Base-by-base conservation (phyloP, 2,888 invertebrate species). In the Protophormia terraenovae region DNA sequence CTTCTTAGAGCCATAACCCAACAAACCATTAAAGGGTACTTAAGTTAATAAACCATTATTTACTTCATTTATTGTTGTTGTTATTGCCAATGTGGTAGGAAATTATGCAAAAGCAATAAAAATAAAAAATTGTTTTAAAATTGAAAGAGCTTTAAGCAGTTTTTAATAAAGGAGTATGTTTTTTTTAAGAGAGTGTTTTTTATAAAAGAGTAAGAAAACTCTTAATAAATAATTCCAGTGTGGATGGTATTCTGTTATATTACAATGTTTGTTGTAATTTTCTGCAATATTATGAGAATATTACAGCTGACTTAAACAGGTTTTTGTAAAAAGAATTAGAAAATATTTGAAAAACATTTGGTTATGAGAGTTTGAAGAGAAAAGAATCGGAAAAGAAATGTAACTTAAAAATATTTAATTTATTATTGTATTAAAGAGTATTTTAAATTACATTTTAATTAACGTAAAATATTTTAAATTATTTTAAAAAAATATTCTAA, bases 1-100 rank as follows among this genome's bases (percentile, higher is more conserved):
- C 87, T 86, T 87, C 86, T 38, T 14, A 27, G 27, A 6, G 22
- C n/a, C 3, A 2, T 14, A 24, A 66, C 53, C 50, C n/a, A 60
- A 50, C 2, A 60, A 50, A 38, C 5, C 29, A 64, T 64, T 72
- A 38, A 12, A 35, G 16, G n/a, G 58, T 76, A 45, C 27, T 76
- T 71, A 45, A 76, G 32, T 64, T 55, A 71, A 71, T 71, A 45
- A 62, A 69, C 45, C 27, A 64, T 71, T 71, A 76, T 29, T 29
- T 58, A 64, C 35, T 38, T 41, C 0, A 4, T 1, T n/a, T 27
- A 53, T 53, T 53, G 24, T 24, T 53, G 22, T 75, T 55, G 3
- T 35, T 71, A 66, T 47, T 41, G 32, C n/a, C 71, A 8, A 3
- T 66, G 35, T 73, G 32, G 24, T 45, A 67, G 14, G 50, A 60